Evolutionary conservation across 2,797 vertebrate species (phyloP).

Genomic region (Pogonophryne albipinna): DNA sequence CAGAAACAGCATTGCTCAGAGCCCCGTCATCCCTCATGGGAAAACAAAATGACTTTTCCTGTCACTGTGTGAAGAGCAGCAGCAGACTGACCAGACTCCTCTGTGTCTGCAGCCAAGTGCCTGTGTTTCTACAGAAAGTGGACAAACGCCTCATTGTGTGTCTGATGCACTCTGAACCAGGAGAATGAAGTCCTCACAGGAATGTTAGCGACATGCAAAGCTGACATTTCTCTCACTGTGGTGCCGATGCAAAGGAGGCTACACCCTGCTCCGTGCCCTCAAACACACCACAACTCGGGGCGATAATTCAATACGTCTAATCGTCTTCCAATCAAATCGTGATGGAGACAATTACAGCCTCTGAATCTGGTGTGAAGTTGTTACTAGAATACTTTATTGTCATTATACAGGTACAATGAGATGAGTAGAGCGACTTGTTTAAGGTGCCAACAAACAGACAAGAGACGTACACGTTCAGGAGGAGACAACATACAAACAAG

Average conservation of each 20-base stretch:
- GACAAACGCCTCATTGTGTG: slow-evolving; percentile 75
- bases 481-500: no score
- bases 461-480: no score
- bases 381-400: no score
- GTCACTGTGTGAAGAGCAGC: not conserved
- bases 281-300: not conserved
- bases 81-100: not conserved
- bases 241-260: slow-evolving; percentile 22
- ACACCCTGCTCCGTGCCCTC: slow-evolving; percentile 17
- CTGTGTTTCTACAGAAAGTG: slow-evolving; percentile 45
- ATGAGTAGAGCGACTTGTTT: no score
- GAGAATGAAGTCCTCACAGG: slow-evolving; percentile 56
- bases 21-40: no score
- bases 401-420: no score
- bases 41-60: not conserved
- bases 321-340: not conserved
- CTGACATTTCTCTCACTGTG: slow-evolving; percentile 54
- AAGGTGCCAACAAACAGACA: no score
- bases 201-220: slow-evolving; percentile 52
- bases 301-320: no score
- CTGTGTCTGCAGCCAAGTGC: not conserved
- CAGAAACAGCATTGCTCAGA: no score
- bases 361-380: no score
- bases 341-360: no score
- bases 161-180: slow-evolving; percentile 49